Evolutionary conservation across 2,888 invertebrate species (phyloP).

Genomic region (Synanthedon myopaeformis): DNA sequence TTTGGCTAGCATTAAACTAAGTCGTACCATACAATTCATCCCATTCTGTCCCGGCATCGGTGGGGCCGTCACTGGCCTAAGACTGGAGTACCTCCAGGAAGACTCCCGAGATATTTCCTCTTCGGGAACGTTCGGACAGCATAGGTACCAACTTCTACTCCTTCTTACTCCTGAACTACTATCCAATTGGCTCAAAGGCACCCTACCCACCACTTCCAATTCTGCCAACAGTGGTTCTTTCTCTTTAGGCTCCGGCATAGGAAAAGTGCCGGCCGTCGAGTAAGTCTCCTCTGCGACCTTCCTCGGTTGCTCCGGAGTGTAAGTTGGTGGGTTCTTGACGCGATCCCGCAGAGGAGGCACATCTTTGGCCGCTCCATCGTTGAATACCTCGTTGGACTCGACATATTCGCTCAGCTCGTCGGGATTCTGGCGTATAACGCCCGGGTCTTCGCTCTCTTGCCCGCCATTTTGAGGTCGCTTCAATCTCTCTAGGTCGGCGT

Average conservation of each 20-base stretch:
- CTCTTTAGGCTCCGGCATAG: conserved; percentile 59
- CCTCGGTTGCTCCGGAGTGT: conserved; percentile 23
- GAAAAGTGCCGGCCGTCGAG: conserved; percentile 61
- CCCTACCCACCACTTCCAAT: conserved; percentile 45
- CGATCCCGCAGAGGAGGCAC: conserved; percentile 45
- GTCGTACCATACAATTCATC: conserved; percentile 23
- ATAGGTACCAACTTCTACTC: conserved; percentile 72
- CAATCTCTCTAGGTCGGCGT: conserved; percentile 69
- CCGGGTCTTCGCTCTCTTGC: conserved; percentile 4
- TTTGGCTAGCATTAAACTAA: too few relatives aligned
- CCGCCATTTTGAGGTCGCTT: conserved; percentile 31
- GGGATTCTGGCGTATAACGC: conserved; percentile 30
- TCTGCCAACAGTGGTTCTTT: conserved; percentile 56
- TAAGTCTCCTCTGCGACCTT: conserved; percentile 45
- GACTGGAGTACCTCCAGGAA: conserved; percentile 56
- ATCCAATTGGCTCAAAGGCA: conserved; percentile 49
- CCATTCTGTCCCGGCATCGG: conserved; percentile 43
- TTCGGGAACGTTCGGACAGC: conserved; percentile 61
- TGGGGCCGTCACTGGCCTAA: conserved; percentile 52
- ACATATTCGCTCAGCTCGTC: conserved; percentile 63
- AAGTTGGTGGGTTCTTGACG: conserved; percentile 25
- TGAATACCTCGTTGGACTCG: conserved; percentile 39
- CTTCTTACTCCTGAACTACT: conserved; percentile 50
- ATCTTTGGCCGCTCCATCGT: conserved; percentile 43
- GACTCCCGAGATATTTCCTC: conserved; percentile 53